Base-by-base conservation (phyloP, 1,140 invertebrate species). In the Capitella teleta region DNA sequence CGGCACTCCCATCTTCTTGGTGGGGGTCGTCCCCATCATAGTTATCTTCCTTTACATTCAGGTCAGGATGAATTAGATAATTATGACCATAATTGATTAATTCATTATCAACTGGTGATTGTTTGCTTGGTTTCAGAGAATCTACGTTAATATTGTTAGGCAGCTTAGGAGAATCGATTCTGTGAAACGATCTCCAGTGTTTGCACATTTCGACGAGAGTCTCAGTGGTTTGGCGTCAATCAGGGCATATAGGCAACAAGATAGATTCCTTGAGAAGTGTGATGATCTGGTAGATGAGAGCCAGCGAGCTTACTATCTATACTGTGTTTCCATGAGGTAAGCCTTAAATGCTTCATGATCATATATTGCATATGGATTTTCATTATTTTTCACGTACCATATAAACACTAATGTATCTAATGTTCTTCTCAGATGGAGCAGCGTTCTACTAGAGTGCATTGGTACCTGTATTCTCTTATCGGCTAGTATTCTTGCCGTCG, bases 171-270 rank as follows among this genome's bases (percentile, higher is more conserved):
- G 52, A 4, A 41, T 53, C n/a, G 52, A 53, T 18, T 40, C 52
- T 14, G 24, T 53, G 23, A 10, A 32, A 14, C 25, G 32, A 28
- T 53, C 52, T 1, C 52, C 52, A 12, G 23, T 53, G 10, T 53
- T 49, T 26, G 24, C 47, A 2, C 32, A 21, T 19, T 54, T 50
- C 32, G 42, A 41, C 19, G 48, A 78, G 54, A 73, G 74, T 3
- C 53, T 80, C 3, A 62, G 68, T 28, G 80, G 80, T 12, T 65
- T 58, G 52, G 57, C 62, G 3, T 38, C 41, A 6, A 55, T 58
- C 23, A 43, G 57, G 3, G 55, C 57, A 5, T 58, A 50, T 41
- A 5, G 40, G 12, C 36, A 47, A 32, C 47, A 58, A 41, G 24
- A 44, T 1, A 19, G 52, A 10, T 61, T 59, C 28, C 36, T 59